Base-by-base conservation (phyloP, 2,888 invertebrate genomes). In the Clostera curtula region DNA sequence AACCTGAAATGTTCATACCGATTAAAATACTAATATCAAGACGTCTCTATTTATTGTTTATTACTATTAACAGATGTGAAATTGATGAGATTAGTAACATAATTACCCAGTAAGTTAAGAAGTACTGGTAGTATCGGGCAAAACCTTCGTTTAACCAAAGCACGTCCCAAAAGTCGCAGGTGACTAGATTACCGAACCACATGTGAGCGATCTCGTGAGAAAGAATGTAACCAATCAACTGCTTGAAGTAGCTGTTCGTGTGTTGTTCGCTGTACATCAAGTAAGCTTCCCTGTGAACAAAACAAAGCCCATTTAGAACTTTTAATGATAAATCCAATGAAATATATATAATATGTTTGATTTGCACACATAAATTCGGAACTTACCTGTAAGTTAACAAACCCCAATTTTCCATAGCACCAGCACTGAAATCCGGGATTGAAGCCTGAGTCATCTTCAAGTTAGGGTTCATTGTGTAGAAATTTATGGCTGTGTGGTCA, bases 401-500 rank as follows among this genome's bases (percentile, higher is more conserved):
- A 4, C 93, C 94, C 92, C 93, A 93, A 60, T 94, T 93, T 61
- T 93, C 93, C 93, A 93, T 93, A 35, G 93, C 93, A 28, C 91
- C 91, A 44, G 90, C 89, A 13, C 87, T 77, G 59, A 93, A 92
- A 57, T 93, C 92, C 2, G 93, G 91, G 36, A 94, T 88, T 1
- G 93, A 90, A 5, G 92, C 90, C 44, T 93, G 88, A 39, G 93
- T 93, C 58, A 89, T 84, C 44, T 84, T 85, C 3, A 83, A 34
- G 15, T 72, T 49, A 0, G 41, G 12, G n/a, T 85, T 72, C 49
- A 89, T 86, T 2, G 60, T 43, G 25, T 85, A 64, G 39, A 80
- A 86, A 5, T 72, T 34, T 20, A 82, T 42, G 2, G 32, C 86
- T 44, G 93, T 86, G 60, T 89, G 87, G 21, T 82, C 45, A 46